Conservation (phyloP, 1,140 invertebrate genomes). For the Bombus superbus region DNA sequence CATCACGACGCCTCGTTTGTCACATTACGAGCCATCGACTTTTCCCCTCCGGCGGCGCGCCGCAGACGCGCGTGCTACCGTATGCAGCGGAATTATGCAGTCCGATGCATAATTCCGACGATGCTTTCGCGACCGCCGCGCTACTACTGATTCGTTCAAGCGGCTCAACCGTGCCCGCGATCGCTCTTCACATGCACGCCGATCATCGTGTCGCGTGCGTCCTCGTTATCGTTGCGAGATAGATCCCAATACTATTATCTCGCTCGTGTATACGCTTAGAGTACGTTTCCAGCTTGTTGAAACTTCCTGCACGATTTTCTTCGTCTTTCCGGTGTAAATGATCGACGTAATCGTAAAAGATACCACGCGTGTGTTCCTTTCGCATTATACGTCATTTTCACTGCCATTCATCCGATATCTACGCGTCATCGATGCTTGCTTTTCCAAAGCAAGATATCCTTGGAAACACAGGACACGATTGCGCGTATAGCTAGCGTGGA, state of each 20-base stretch:
- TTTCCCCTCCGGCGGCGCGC: conserved; percentile 37
- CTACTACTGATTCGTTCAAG: conserved; percentile 56
- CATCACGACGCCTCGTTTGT: conserved; percentile 55
- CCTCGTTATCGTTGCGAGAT: neutral
- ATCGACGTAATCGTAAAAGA: neutral
- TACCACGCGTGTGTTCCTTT: neutral
- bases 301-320: neutral
- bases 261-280: neutral
- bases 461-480: neutral
- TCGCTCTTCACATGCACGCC: conserved; percentile 20
- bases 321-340: neutral
- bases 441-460: neutral
- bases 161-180: conserved; percentile 22
- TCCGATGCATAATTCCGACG: conserved; percentile 52
- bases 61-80: conserved; percentile 29
- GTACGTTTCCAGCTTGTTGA: neutral
- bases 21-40: conserved; percentile 56
- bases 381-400: neutral
- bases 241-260: neutral
- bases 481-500: neutral
- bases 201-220: conserved; percentile 16
- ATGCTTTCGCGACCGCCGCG: conserved; percentile 62
- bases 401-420: neutral
- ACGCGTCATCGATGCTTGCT: neutral
- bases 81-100: conserved; percentile 61